Percentiles rank a stretch among this genome's conserved stretches.
Conservation (phyloP, 2,888 invertebrate genomes). For the Flabesymbios commensalis region DNA sequence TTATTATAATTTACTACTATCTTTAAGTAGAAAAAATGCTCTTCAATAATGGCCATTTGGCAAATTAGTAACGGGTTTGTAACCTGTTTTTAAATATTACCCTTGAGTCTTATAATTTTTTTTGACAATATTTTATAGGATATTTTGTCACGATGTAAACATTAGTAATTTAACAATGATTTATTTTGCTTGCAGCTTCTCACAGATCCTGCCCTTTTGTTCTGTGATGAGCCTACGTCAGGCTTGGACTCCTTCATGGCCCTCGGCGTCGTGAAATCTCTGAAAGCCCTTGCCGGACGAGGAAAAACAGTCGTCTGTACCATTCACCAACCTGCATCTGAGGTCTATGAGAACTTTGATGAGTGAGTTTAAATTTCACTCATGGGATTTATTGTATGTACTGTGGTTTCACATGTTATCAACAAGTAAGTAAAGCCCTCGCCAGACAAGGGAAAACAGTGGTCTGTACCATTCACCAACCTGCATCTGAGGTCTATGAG, state of each 20-base stretch:
- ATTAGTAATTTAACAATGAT: too few relatives aligned
- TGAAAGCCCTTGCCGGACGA: constrained; percentile 65
- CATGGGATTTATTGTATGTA: too few relatives aligned
- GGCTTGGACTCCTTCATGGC: constrained; percentile 98
- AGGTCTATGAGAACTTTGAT: constrained; percentile 85
- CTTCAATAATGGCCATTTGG: too few relatives aligned
- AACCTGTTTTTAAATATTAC: too few relatives aligned
- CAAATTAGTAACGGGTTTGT: too few relatives aligned
- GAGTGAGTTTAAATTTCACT: constrained; percentile 57
- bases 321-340: constrained; percentile 87
- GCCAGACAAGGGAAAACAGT: constrained; percentile 82
- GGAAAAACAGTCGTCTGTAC: constrained; percentile 91
- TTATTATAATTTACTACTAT: too few relatives aligned
- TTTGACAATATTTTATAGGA: too few relatives aligned
- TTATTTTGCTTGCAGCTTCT: constrained; percentile 78
- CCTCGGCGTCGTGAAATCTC: constrained; percentile 82
- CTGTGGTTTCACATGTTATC: too few relatives aligned
- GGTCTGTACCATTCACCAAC: constrained; percentile 92
- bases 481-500: constrained; percentile 77
- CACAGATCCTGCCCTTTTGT: constrained; percentile 91
- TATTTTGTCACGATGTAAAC: too few relatives aligned
- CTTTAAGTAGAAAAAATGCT: too few relatives aligned
- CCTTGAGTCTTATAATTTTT: too few relatives aligned
- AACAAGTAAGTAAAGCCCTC: too few relatives aligned
- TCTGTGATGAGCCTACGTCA: constrained; percentile 97